Conservation (phyloP, 2,888 invertebrate species). For the Podabrus alpinus region DNA sequence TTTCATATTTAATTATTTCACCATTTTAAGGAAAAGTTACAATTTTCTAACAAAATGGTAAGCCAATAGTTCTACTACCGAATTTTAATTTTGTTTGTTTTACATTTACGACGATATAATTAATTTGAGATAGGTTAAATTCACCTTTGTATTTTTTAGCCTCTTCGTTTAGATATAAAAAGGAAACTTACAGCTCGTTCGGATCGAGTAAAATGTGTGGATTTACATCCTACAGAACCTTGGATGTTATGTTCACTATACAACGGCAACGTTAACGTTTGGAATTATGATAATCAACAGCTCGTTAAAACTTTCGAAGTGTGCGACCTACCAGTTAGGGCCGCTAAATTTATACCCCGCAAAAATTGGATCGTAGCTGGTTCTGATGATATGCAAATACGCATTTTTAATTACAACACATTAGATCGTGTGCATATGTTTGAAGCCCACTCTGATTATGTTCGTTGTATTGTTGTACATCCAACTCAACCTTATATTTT, state of each 20-base stretch:
- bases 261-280: slow-evolving; percentile 98
- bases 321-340: slow-evolving; percentile 94
- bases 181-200: slow-evolving; percentile 96
- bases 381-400: slow-evolving; percentile 93
- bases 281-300: slow-evolving; percentile 96
- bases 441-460: slow-evolving; percentile 98
- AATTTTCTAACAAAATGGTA: slow-evolving; percentile 33
- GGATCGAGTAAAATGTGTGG: slow-evolving; percentile 97
- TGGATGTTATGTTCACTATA: slow-evolving; percentile 99
- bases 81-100: background rate
- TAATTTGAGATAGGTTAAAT: background rate
- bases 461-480: slow-evolving; percentile 94
- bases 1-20: slow-evolving; percentile 30
- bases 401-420: slow-evolving; percentile 98
- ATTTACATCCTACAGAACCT: slow-evolving; percentile 96
- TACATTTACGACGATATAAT: background rate
- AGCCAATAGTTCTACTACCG: slow-evolving; percentile 5
- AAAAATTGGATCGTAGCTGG: slow-evolving; percentile 99
- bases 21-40: background rate
- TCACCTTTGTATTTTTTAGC: slow-evolving; percentile 61
- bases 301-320: slow-evolving; percentile 89
- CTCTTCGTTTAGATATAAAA: slow-evolving; percentile 96
- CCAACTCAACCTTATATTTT: slow-evolving; percentile 96
- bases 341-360: slow-evolving; percentile 93
- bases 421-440: slow-evolving; percentile 93